Evolutionary conservation across 2,797 vertebrate species (phyloP), one percentile per base, ranked within the genome.

Genomic region (Enteromius trimaculatus): DNA sequence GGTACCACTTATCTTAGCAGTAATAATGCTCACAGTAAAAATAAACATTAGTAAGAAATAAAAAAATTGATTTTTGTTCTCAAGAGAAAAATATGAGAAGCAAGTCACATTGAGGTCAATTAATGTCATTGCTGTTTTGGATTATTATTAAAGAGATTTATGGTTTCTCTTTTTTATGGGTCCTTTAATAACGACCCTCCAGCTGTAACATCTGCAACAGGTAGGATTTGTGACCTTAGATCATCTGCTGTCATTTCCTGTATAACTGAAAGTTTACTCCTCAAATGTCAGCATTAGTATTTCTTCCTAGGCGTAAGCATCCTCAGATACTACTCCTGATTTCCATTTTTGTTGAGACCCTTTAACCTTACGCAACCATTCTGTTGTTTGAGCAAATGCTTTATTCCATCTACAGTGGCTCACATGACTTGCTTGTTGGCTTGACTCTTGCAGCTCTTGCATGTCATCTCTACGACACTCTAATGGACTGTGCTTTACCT

Each of bases 391-490:
- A 29, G 53, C 69, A 49, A 49, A 65, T 70, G 53, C 13, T 77
- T 77, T 79, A 77, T 77, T 77, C n/a, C 71, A 80, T 80, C n/a
- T 16, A 13, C 26, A 70, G 16, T 42, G n/a, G 42, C 26, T 55
- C 31, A 62, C 34, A 58, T 82, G 44, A 70, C 70, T 17, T 66
- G 69, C 71, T 69, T 87, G n/a, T 70, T 11, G 58, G 13, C 44
- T 82, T 82, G 44, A 64, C 53, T 77, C 16, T 49, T 69, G 62
- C 31, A 53, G 58, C 17, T 82, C 75, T 66, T 80, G 85, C 77
- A 83, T 82, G 80, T 79, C 60, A 39, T 65, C n/a, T 37, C 51
- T 31, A 53, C 72, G 34, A 62, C 17, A 10, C 21, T 31, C 42
- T 14, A 11, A 39, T 21, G 7, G 9, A 31, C 62, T 34, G 69